Evolutionary conservation across 2,888 invertebrate species (phyloP).

Genomic region (Xanthia togata): DNA sequence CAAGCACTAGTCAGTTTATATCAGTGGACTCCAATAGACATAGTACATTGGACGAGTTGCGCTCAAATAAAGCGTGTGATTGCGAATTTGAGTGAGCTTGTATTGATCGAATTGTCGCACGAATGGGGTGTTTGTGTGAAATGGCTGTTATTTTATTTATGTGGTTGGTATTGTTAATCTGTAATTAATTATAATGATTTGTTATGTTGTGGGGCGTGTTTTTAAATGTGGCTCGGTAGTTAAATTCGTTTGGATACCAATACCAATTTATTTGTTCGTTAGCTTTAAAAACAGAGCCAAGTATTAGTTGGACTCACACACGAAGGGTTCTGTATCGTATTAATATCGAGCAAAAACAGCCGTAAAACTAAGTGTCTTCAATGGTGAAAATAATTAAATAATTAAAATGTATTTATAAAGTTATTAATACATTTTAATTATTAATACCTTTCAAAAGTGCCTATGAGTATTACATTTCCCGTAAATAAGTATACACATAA

Average conservation of each 20-base stretch:
- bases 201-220: background rate
- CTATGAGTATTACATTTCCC: too few relatives aligned
- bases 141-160: constrained; percentile 24
- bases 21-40: constrained; percentile 60
- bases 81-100: constrained; percentile 50
- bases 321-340: too few relatives aligned
- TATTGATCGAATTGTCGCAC: constrained; percentile 49
- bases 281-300: too few relatives aligned
- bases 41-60: constrained; percentile 48
- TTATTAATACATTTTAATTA: too few relatives aligned
- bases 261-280: background rate
- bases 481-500: too few relatives aligned
- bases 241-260: background rate
- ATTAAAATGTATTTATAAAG: too few relatives aligned
- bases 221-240: background rate
- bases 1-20: constrained; percentile 62
- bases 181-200: constrained; percentile 34
- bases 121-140: constrained; percentile 16
- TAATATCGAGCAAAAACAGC: too few relatives aligned
- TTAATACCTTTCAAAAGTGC: too few relatives aligned
- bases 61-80: constrained; percentile 61
- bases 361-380: too few relatives aligned
- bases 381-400: too few relatives aligned
- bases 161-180: constrained; percentile 8
- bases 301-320: too few relatives aligned